Base-by-base conservation (phyloP, 2,113 vertebrate species). In the Bubalus kerabau region DNA sequence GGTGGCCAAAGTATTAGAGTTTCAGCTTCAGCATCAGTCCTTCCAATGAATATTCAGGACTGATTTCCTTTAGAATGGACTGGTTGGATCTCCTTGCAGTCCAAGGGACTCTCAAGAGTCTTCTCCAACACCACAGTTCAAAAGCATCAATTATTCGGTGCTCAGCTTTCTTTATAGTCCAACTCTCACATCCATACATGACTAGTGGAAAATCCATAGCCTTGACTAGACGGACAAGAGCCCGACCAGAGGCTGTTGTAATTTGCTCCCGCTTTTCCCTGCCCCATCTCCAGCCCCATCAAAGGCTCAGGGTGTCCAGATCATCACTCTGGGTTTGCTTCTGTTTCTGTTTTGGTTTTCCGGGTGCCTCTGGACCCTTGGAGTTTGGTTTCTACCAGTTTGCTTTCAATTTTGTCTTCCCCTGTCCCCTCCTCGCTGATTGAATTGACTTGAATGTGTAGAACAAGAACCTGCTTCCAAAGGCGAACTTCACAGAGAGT, bases 341-440 rank as follows among this genome's bases (percentile, higher is more conserved):
- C 32, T 14, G 2, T 48, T 19, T 50, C 26, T 19, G 2, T 23
- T 21, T 4, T 9, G 2, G 5, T 46, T 28, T 50, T 7, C 32
- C 23, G 32, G 0, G 6, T 14, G 56, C 7, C 32, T 15, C 1
- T 40, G 23, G 6, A 6, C 43, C 6, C 9, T 0, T 6, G 26
- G 9, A 2, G 12, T 62, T 13, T 14, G 4, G 3, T 28, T 56
- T 36, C 16, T 15, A 17, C 21, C 36, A 1, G 23, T 30, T 54
- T 56, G 30, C 13, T 9, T 40, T 32, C 60, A 23, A 1, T 52
- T 5, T 23, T 3, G 2, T 26, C 10, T 82, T 9, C 4, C 50
- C 15, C 24, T 23, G 32, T 54, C 15, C 2, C 43, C 0, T 40
- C 46, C 88, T 62, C 1, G 0, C 46, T 36, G 17, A 56, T 6